These are phyloP conservation scores for Agrotis puta DNA, from an alignment of 2,888 invertebrate genomes.

Conservation along the genomic window DNA sequence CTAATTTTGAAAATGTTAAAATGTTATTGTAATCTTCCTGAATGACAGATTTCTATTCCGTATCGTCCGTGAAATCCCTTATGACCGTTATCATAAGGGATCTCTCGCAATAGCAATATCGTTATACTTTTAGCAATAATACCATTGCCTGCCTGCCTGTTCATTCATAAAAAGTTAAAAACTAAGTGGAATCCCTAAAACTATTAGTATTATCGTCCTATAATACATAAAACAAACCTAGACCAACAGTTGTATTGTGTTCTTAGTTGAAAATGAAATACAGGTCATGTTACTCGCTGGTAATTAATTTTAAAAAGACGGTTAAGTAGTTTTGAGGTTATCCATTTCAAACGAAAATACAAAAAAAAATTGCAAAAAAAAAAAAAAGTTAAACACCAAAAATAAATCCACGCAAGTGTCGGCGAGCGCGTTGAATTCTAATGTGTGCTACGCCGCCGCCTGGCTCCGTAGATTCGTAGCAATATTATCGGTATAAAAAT, in stretches of 20 bases:
- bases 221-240: background rate
- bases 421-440: slow-evolving; percentile 76
- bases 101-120: background rate
- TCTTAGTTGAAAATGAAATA: too few relatives aligned
- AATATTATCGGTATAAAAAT: slow-evolving; percentile 48
- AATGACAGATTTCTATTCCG: background rate
- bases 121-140: background rate
- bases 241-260: background rate
- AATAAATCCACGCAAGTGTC: slow-evolving; percentile 23
- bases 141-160: background rate
- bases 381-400: background rate
- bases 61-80: too few relatives aligned
- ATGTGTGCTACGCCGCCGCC: slow-evolving; percentile 56
- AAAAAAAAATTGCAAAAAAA: background rate
- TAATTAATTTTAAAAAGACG: too few relatives aligned
- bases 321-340: too few relatives aligned
- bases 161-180: slow-evolving; percentile 3
- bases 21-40: too few relatives aligned
- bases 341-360: too few relatives aligned
- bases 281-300: too few relatives aligned
- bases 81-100: too few relatives aligned
- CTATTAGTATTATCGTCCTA: background rate
- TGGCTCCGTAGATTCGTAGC: slow-evolving; percentile 47
- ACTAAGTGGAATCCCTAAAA: background rate
- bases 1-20: too few relatives aligned